These are phyloP conservation scores for Brienomyrus longianalis DNA, from an alignment of 2,113 vertebrate species.

Conservation along the genomic window DNA sequence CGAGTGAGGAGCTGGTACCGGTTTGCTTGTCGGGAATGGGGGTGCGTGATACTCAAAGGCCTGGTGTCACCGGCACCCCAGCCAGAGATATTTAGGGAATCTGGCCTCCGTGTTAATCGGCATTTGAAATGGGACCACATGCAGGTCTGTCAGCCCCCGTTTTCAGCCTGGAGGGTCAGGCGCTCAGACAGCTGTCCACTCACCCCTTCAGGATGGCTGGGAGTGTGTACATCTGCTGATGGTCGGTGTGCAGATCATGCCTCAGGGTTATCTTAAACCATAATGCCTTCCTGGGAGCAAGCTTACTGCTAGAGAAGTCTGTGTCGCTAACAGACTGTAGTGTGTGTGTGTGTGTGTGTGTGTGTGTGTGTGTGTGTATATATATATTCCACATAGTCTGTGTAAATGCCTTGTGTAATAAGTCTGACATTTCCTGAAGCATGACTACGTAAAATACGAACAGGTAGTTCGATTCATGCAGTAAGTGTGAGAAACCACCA, in stretches of 20 bases:
- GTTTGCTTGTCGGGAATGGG: neutral
- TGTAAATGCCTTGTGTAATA: neutral
- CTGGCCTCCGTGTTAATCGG: slow-evolving; percentile 15
- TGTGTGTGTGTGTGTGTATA: no score
- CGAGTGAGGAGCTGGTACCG: neutral
- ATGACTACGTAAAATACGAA: neutral
- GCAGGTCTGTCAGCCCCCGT: neutral
- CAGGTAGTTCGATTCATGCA: neutral
- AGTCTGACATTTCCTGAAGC: neutral
- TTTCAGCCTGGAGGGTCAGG: neutral
- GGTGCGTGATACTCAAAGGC: slow-evolving; percentile 7
- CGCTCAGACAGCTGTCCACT: neutral
- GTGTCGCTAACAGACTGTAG: neutral
- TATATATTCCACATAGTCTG: no score
- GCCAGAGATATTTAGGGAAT: slow-evolving; percentile 23
- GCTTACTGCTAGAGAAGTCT: neutral
- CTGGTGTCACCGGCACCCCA: neutral
- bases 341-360: no score
- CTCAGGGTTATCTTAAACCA: neutral
- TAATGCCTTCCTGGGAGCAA: neutral
- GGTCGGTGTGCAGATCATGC: neutral
- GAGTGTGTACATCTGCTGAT: neutral
- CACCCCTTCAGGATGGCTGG: neutral
- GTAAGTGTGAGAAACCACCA: slow-evolving; percentile 20
- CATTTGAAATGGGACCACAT: slow-evolving; percentile 1